These are phyloP conservation scores for Megalonaias nervosa DNA, from an alignment of 1,140 invertebrate genomes.

Conservation along the genomic window DNA sequence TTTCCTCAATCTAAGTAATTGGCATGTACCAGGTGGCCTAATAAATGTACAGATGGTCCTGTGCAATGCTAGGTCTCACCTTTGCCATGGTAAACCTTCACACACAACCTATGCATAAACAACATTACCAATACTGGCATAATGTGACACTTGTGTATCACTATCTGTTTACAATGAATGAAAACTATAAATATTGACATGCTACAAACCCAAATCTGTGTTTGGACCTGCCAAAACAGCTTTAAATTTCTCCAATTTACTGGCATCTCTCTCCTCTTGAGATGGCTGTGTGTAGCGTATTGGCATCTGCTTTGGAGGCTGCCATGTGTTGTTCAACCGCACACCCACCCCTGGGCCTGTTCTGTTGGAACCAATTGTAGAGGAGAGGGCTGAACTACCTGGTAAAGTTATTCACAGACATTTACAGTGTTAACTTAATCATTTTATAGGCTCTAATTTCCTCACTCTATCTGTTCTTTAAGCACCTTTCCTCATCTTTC, in stretches of 20 bases:
- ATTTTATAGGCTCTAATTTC: no score
- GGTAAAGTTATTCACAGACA: no score
- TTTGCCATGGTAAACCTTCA: no score
- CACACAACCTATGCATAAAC: no score
- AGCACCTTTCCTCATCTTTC: no score
- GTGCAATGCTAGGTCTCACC: no score
- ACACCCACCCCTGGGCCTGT: conserved; percentile 70
- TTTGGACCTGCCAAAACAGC: conserved; percentile 56
- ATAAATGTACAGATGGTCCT: no score
- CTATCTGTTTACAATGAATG: neutral
- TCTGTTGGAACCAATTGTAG: conserved; percentile 41
- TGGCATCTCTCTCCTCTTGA: conserved; percentile 76
- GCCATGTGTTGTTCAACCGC: conserved; percentile 60
- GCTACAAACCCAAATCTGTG: conserved; percentile 53
- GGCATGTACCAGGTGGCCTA: no score
- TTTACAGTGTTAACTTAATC: no score
- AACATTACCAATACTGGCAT: neutral
- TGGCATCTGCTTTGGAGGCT: conserved; percentile 58
- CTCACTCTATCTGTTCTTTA: no score
- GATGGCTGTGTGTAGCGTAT: conserved; percentile 54
- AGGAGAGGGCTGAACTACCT: conserved; percentile 24
- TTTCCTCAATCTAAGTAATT: no score
- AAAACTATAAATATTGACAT: neutral
- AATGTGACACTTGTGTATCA: neutral
- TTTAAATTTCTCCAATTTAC: conserved; percentile 68